Evolutionary conservation across 2,113 vertebrate genomes (phyloP).

Genomic region (Periophthalmus modestus): DNA sequence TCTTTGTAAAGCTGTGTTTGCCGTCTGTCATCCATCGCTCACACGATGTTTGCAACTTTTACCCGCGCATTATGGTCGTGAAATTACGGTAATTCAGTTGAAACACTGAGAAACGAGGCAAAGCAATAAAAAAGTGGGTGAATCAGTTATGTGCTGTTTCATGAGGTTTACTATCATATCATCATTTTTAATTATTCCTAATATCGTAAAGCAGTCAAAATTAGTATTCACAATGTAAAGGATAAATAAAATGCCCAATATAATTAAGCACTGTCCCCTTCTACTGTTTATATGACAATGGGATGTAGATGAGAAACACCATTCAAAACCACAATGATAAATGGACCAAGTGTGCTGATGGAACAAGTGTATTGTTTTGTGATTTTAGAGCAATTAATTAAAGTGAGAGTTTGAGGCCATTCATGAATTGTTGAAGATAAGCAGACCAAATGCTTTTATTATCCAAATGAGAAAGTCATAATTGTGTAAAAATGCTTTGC

Average conservation of each 20-base stretch:
- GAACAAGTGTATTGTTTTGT: neutral
- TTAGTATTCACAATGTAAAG: neutral
- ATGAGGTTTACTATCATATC: neutral
- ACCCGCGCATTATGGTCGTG: no score
- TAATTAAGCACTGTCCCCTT: neutral
- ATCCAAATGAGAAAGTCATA: neutral
- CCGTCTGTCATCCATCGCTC: no score
- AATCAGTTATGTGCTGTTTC: neutral
- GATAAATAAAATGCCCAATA: neutral
- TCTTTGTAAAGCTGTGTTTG: no score
- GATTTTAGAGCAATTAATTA: conserved; percentile 7
- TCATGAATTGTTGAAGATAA: neutral
- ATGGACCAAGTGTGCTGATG: neutral
- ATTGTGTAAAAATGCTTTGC: neutral
- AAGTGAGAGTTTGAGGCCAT: neutral
- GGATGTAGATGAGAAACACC: neutral
- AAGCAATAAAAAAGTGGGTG: no score
- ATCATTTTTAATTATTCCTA: no score
- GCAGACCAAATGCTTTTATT: neutral
- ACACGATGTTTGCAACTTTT: no score
- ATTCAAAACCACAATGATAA: neutral
- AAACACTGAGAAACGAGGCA: no score
- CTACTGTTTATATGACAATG: neutral
- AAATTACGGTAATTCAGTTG: no score
- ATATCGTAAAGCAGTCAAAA: neutral